Evolutionary conservation across 2,797 vertebrate genomes (phyloP).

Genomic region (Helicolenus hilgendorfi): DNA sequence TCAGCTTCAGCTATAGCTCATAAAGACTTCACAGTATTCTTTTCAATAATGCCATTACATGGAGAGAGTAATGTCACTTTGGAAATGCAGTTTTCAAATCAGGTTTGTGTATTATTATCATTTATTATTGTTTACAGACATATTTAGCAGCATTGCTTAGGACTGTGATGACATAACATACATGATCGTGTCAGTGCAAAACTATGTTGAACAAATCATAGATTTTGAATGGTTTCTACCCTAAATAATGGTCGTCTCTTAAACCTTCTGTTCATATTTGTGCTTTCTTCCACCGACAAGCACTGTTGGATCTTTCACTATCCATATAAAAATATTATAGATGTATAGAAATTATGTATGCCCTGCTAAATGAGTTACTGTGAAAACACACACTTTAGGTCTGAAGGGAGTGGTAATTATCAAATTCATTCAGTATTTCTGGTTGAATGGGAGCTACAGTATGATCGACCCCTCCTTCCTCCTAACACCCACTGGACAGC

Average conservation of each 20-base stretch:
- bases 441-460: neutral
- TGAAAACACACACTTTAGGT: neutral
- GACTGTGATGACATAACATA: neutral
- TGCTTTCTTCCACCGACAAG: neutral
- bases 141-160: neutral
- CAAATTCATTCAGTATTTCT: neutral
- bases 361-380: neutral
- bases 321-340: neutral
- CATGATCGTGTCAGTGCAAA: neutral
- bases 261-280: neutral
- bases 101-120: neutral
- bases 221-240: neutral
- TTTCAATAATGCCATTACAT: neutral
- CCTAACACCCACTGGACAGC: constrained; percentile 34
- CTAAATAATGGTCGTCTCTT: neutral
- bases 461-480: constrained; percentile 33
- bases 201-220: neutral
- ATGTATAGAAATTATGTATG: neutral
- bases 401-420: constrained; percentile 2
- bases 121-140: neutral
- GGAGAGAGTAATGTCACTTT: neutral
- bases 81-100: neutral
- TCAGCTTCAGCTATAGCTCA: constrained; percentile 34
- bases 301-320: neutral
- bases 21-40: constrained; percentile 19